Percentiles rank a stretch among this genome's conserved stretches.
phyloP scores from a whole-genome alignment of 2,888 invertebrate genomes.

The Agrochola macilenta region DNA sequence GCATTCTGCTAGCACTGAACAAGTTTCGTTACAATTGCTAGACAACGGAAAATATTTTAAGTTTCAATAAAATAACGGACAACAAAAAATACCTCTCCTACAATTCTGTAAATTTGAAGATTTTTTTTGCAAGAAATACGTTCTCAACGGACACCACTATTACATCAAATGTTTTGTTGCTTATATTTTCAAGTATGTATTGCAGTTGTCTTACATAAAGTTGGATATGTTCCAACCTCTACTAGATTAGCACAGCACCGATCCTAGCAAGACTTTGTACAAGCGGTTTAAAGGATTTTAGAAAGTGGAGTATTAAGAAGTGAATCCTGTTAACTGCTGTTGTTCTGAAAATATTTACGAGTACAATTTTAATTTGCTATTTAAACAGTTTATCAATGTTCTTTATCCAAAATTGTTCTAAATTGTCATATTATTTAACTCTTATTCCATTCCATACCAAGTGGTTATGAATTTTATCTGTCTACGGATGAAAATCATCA shows the following conservation, averaged over 20 bases:
- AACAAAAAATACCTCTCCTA: slow-evolving; percentile 50
- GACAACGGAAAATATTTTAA: slow-evolving; percentile 57
- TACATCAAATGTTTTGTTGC: too few relatives aligned
- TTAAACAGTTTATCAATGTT: too few relatives aligned
- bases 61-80: slow-evolving; percentile 50
- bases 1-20: slow-evolving; percentile 41
- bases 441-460: too few relatives aligned
- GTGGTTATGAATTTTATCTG: too few relatives aligned
- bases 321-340: slow-evolving; percentile 3
- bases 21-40: slow-evolving; percentile 48
- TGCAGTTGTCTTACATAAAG: too few relatives aligned
- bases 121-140: slow-evolving; percentile 20
- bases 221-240: slow-evolving; percentile 55
- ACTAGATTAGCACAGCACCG: slow-evolving; percentile 39
- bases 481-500: too few relatives aligned
- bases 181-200: too few relatives aligned
- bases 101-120: slow-evolving; percentile 30
- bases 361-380: not conserved
- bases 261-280: slow-evolving; percentile 35
- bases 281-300: slow-evolving; percentile 38
- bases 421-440: not conserved
- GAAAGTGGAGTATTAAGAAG: slow-evolving; percentile 1
- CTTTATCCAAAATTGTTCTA: not conserved
- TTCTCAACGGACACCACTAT: too few relatives aligned
- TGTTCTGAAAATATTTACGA: not conserved